phyloP scores from a whole-genome alignment of 2,113 vertebrate genomes.

The Panurus biarmicus region DNA sequence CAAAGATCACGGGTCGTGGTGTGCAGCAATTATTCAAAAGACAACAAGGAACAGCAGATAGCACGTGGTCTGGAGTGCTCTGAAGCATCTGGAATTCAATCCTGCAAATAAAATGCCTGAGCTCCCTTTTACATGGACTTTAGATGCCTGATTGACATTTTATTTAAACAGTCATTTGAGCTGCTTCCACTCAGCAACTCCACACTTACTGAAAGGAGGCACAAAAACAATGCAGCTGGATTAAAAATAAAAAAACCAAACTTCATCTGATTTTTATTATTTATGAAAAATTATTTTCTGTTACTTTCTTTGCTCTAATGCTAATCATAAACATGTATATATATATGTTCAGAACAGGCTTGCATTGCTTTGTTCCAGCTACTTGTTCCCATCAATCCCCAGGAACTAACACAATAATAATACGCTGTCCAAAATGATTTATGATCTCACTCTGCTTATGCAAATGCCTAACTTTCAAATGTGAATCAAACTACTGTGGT shows the following conservation, averaged over 20 bases:
- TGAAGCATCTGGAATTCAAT: background rate
- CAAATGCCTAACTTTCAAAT: conserved; percentile 66
- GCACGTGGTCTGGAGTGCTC: background rate
- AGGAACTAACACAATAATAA: conserved; percentile 41
- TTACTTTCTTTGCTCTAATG: background rate
- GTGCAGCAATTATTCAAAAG: background rate
- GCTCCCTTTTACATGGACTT: background rate
- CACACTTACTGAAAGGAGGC: background rate
- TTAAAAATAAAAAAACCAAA: background rate
- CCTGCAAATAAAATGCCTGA: background rate
- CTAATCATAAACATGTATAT: background rate
- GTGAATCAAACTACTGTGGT: conserved; percentile 66
- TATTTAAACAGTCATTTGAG: background rate
- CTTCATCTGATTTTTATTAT: background rate
- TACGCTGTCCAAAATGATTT: conserved; percentile 73
- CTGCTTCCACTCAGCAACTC: background rate
- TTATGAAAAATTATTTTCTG: background rate
- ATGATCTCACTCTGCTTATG: conserved; percentile 68
- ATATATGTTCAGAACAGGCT: background rate
- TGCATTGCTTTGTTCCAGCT: conserved; percentile 24
- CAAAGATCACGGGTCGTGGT: background rate
- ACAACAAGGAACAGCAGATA: background rate
- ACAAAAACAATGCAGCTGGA: background rate
- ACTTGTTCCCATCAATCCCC: conserved; percentile 44
- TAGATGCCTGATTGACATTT: background rate